Conservation (phyloP, 2,797 vertebrate genomes). For the Acanthurus tractus region DNA sequence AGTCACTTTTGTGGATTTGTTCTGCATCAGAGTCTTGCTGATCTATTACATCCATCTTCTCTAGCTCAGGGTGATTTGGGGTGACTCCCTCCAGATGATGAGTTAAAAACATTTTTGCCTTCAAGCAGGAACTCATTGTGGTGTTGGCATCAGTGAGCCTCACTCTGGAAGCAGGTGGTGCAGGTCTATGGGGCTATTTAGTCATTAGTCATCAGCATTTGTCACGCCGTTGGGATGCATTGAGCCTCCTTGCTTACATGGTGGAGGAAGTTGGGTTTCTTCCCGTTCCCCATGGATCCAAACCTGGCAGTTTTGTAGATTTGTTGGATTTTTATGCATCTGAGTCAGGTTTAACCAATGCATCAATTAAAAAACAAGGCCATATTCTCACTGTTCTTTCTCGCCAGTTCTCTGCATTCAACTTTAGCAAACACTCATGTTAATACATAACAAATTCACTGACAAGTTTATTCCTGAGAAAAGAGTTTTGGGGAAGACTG, state of each 20-base stretch:
- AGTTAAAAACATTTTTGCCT: constrained; percentile 36
- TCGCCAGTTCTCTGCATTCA: neutral
- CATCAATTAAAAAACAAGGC: neutral
- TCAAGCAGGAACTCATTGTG: constrained; percentile 30
- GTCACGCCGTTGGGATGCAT: constrained; percentile 52
- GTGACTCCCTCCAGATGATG: constrained; percentile 16
- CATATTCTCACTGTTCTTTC: constrained; percentile 2
- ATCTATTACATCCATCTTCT: neutral
- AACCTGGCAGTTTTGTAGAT: constrained; percentile 25
- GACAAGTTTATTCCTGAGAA: constrained; percentile 16
- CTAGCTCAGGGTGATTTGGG: constrained; percentile 21
- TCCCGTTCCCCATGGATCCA: constrained; percentile 17
- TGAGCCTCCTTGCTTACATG: constrained; percentile 29
- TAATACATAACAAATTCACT: neutral
- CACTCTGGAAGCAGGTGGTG: constrained; percentile 60
- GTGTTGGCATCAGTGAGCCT: constrained; percentile 24
- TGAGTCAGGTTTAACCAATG: neutral
- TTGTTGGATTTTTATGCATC: constrained; percentile 9
- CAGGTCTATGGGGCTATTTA: constrained; percentile 57
- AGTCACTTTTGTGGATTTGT: neutral
- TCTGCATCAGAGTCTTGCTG: neutral
- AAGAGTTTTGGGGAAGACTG: constrained; percentile 14
- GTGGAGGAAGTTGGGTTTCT: constrained; percentile 23
- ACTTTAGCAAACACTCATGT: neutral
- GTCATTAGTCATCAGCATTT: constrained; percentile 66